Evolutionary conservation across 2,797 vertebrate species (phyloP).

Genomic region (Brachyalestes nurse): DNA sequence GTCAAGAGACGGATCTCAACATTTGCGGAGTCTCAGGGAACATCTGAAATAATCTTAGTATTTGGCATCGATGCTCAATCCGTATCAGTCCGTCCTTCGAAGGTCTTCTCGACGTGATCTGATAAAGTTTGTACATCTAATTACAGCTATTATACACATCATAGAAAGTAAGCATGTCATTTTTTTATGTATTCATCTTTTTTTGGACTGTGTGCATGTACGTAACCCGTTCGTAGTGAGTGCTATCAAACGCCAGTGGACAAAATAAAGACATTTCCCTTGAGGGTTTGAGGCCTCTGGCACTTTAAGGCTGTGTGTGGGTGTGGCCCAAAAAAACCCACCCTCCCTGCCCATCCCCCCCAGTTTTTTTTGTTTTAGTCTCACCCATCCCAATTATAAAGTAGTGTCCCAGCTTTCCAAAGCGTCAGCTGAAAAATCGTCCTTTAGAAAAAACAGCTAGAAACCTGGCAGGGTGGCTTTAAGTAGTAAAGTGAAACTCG

Average conservation of each 20-base stretch:
- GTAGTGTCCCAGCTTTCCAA: constrained; percentile 52
- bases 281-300: constrained; percentile 52
- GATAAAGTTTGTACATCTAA: constrained; percentile 50
- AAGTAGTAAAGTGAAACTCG: constrained; percentile 51
- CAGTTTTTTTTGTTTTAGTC: constrained; percentile 7
- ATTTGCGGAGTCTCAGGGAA: constrained; percentile 42
- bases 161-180: constrained; percentile 19
- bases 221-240: constrained; percentile 47
- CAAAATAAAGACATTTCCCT: constrained; percentile 33
- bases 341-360: background rate
- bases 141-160: constrained; percentile 36
- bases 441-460: constrained; percentile 47
- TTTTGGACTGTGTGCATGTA: constrained; percentile 45
- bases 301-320: constrained; percentile 50
- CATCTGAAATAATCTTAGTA: constrained; percentile 41
- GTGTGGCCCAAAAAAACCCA: constrained; percentile 30
- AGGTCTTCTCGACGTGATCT: constrained; percentile 15
- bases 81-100: constrained; percentile 19
- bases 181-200: background rate
- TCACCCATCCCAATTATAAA: constrained; percentile 37
- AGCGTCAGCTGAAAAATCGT: constrained; percentile 41
- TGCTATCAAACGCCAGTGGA: constrained; percentile 40
- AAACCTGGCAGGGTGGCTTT: constrained; percentile 54
- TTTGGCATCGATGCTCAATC: constrained; percentile 55
- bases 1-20: constrained; percentile 37